These are phyloP conservation scores for Cataglyphis hispanica DNA, from an alignment of 1,140 invertebrate genomes.

Conservation along the genomic window DNA sequence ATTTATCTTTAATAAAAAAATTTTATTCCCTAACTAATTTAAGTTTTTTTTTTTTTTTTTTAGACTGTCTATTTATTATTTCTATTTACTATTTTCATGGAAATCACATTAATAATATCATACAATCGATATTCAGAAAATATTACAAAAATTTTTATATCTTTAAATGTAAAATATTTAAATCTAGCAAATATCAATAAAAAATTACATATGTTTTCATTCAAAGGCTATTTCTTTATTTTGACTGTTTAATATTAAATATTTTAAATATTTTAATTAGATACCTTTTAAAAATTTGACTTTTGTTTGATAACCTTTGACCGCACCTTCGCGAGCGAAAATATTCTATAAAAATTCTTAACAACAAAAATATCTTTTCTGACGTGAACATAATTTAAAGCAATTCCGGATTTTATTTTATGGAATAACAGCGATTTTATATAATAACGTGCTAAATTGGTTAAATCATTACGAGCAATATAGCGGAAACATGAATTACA, in stretches of 20 bases:
- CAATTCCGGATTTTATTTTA: not conserved
- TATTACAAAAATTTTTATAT: not conserved
- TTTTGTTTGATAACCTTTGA: not conserved
- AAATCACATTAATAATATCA: not conserved
- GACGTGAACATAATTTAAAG: not conserved
- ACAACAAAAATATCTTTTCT: not conserved
- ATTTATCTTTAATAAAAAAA: slow-evolving; percentile 14
- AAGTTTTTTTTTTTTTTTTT: not conserved
- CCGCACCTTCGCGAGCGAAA: too few relatives aligned
- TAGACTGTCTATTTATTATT: not conserved
- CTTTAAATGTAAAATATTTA: too few relatives aligned
- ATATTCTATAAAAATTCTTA: not conserved
- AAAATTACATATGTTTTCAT: not conserved
- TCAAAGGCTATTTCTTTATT: not conserved
- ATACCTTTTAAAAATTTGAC: not conserved
- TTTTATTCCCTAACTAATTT: not conserved
- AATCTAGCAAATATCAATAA: not conserved
- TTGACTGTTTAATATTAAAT: not conserved
- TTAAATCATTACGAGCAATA: not conserved
- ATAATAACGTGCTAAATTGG: not conserved
- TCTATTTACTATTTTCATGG: not conserved
- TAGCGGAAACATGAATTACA: not conserved
- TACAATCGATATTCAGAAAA: not conserved
- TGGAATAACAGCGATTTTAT: not conserved
- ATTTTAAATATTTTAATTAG: not conserved